phyloP scores from a whole-genome alignment of 2,113 vertebrate species.

The Bos indicus region DNA sequence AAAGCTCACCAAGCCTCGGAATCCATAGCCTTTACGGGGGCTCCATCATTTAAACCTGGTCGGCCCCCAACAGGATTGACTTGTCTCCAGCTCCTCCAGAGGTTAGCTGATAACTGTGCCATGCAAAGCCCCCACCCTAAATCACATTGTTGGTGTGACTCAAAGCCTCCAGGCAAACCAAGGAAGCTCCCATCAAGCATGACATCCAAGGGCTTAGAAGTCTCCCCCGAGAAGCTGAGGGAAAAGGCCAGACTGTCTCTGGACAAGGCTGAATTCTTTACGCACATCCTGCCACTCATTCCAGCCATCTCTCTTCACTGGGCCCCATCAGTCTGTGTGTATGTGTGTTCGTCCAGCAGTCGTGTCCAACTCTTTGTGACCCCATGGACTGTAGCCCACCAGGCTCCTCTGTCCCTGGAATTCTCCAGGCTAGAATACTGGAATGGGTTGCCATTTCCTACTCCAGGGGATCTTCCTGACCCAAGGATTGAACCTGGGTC shows the following conservation, averaged over 20 bases:
- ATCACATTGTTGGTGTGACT: not conserved
- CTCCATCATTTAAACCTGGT: not conserved
- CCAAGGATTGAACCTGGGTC: not conserved
- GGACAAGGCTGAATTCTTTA: not conserved
- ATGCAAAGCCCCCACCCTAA: not conserved
- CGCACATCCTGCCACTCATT: too few relatives aligned
- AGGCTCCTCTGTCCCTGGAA: not conserved
- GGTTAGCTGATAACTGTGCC: too few relatives aligned
- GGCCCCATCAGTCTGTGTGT: not conserved
- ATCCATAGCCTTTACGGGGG: not conserved
- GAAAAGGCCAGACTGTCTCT: not conserved
- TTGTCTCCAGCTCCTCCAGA: not conserved
- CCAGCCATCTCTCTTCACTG: not conserved
- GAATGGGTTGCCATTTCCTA: not conserved
- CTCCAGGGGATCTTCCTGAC: not conserved
- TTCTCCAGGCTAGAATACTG: not conserved
- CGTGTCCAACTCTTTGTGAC: not conserved
- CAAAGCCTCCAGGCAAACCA: not conserved
- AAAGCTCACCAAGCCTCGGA: not conserved
- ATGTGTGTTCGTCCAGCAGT: not conserved
- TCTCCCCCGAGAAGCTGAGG: not conserved
- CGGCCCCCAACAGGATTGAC: rapidly evolving
- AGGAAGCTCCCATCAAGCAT: not conserved
- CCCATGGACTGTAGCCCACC: not conserved
- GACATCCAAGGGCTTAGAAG: not conserved